Percentiles rank a stretch among this genome's conserved stretches.
Conservation (phyloP, 2,797 vertebrate genomes). For the Tinamus major region DNA sequence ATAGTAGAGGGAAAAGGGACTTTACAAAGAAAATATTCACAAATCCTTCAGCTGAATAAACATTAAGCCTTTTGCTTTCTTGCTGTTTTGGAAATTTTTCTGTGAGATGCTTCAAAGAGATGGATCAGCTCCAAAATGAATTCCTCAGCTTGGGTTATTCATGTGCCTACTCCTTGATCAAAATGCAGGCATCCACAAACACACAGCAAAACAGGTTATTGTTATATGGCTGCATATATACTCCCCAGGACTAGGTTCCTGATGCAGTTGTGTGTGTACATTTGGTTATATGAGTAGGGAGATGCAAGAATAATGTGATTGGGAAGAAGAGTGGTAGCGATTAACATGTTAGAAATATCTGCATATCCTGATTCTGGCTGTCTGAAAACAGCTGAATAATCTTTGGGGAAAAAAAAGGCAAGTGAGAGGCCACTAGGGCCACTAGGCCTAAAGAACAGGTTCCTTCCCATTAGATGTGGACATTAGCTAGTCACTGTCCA, state of each 20-base stretch:
- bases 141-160: not conserved
- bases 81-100: not conserved
- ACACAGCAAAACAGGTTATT: not conserved
- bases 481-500: not conserved
- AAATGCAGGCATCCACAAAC: not conserved
- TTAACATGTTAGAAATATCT: not conserved
- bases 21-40: not conserved
- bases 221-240: no score
- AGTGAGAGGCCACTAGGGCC: not conserved
- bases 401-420: not conserved
- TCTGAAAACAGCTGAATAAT: not conserved
- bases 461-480: not conserved
- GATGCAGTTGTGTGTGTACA: not conserved
- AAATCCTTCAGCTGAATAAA: not conserved
- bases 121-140: not conserved
- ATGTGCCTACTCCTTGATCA: not conserved
- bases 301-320: not conserved
- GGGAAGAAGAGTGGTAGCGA: not conserved
- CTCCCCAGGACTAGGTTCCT: not conserved
- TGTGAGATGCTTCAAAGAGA: not conserved
- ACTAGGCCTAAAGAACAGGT: not conserved
- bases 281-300: not conserved
- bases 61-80: not conserved
- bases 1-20: not conserved
- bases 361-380: not conserved